These are phyloP conservation scores for Nicator chloris DNA, from an alignment of 2,113 vertebrate species.

Conservation along the genomic window DNA sequence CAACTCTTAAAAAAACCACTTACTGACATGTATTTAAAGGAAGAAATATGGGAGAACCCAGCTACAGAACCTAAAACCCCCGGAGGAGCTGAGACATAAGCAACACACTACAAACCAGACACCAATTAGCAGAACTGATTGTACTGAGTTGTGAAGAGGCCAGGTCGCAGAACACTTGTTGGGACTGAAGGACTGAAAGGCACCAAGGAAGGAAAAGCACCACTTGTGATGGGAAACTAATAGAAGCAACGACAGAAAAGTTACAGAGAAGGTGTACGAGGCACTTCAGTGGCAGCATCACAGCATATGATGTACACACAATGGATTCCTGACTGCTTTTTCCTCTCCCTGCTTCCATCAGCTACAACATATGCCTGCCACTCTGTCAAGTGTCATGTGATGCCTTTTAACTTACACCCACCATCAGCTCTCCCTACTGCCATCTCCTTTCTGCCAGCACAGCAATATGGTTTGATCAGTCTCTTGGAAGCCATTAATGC, in stretches of 20 bases:
- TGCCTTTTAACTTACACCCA: neutral
- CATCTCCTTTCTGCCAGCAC: slow-evolving; percentile 16
- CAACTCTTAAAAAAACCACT: neutral
- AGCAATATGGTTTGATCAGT: neutral
- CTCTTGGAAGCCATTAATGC: neutral
- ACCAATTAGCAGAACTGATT: neutral
- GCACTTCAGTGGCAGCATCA: neutral
- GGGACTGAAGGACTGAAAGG: neutral
- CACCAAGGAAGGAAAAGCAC: neutral
- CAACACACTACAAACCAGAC: too few relatives aligned
- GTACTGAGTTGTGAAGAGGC: neutral
- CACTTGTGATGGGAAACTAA: neutral
- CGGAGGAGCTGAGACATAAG: neutral
- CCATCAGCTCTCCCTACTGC: neutral
- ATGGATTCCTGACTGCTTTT: neutral
- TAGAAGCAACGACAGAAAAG: neutral
- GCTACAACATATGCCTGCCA: neutral
- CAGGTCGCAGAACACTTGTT: neutral
- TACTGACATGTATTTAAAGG: neutral
- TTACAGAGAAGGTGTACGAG: accelerated
- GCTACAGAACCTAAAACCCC: neutral
- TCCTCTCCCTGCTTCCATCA: neutral
- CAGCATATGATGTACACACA: neutral
- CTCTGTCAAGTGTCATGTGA: neutral
- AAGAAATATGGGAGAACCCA: neutral